Conservation (phyloP, 2,113 vertebrate species). For the Misgurnus anguillicaudatus region DNA sequence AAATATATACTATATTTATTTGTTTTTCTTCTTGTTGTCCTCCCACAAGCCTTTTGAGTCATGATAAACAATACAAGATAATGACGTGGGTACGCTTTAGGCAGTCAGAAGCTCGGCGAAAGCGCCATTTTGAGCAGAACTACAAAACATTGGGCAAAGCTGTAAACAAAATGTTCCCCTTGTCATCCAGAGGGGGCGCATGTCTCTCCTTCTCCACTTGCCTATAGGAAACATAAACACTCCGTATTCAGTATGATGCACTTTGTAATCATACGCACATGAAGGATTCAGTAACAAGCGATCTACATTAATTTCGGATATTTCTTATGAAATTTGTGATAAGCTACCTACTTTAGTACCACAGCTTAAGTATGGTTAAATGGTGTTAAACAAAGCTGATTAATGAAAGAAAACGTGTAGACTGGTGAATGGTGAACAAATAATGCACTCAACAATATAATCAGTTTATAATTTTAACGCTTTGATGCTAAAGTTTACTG, state of each 20-base stretch:
- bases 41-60: background rate
- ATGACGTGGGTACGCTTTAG: background rate
- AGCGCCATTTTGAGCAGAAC: conserved; percentile 36
- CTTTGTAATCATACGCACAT: background rate
- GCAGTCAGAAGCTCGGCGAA: background rate
- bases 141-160: background rate
- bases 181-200: conserved; percentile 45
- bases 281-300: background rate
- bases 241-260: background rate
- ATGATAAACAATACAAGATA: background rate
- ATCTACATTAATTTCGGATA: background rate
- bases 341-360: background rate
- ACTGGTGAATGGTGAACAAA: background rate
- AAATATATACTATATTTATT: background rate
- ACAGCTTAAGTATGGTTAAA: no score
- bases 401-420: background rate
- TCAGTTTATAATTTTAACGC: background rate
- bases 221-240: background rate
- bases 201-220: background rate
- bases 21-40: background rate
- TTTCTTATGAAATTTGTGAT: background rate
- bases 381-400: background rate
- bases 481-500: background rate
- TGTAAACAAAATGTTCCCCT: background rate
- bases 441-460: background rate